These are phyloP conservation scores for Sicus ferrugineus DNA, from an alignment of 2,888 invertebrate species.

Conservation along the genomic window DNA sequence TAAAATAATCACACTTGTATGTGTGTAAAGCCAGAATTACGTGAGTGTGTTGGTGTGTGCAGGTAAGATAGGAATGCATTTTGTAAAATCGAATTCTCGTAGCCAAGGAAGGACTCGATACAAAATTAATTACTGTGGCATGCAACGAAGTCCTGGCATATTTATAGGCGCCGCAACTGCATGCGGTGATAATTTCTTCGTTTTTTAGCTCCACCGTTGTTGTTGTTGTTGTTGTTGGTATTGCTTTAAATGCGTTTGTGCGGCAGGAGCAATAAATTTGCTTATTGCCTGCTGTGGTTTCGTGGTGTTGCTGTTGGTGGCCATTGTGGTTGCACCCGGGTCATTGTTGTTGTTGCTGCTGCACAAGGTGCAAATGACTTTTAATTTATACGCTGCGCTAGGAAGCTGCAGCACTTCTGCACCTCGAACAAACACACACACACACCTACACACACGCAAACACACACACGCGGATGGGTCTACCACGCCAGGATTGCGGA, in stretches of 20 bases:
- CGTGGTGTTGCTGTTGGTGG: not conserved
- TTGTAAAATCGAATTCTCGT: too few species aligned
- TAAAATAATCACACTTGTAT: not conserved
- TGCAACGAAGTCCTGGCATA: not conserved
- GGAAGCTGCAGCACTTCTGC: not conserved
- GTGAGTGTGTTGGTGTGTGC: not conserved
- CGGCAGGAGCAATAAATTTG: conserved; percentile 22
- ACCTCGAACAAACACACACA: conserved; percentile 3
- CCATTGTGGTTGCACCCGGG: not conserved
- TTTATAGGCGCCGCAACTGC: not conserved
- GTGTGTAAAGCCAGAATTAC: not conserved
- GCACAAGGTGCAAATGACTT: conserved; percentile 24
- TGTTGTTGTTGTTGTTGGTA: not conserved
- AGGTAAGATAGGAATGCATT: not conserved
- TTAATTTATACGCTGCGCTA: conserved; percentile 19
- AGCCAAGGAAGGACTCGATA: too few species aligned
- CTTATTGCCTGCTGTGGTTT: conserved; percentile 9
- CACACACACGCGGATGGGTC: not conserved
- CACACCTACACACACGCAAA: not conserved
- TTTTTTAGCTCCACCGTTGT: too few species aligned
- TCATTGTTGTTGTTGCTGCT: conserved; percentile 1
- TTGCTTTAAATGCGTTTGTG: not conserved
- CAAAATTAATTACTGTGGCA: conserved; percentile 1
- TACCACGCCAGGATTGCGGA: too few species aligned
- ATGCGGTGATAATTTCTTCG: too few species aligned